phyloP scores from a whole-genome alignment of 2,113 vertebrate genomes.

The Lontra canadensis region DNA sequence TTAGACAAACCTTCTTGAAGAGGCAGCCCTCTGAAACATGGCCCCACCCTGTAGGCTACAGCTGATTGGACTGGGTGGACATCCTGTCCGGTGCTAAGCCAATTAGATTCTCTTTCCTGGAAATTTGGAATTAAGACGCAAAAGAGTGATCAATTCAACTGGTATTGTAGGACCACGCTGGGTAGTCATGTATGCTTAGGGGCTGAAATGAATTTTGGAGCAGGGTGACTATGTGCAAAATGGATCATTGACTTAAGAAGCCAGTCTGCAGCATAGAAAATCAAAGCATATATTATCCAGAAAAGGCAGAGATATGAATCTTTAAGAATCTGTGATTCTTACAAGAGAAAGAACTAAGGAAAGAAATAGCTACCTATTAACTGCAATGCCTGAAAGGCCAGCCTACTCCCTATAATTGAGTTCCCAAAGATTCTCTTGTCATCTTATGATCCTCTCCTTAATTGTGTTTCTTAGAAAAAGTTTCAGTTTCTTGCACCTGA shows the following conservation, averaged over 20 bases:
- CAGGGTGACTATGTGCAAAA: neutral
- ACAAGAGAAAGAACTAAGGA: neutral
- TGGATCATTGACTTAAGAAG: neutral
- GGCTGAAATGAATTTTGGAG: neutral
- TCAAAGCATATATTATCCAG: neutral
- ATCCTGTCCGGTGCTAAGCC: neutral
- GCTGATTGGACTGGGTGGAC: neutral
- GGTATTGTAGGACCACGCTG: neutral
- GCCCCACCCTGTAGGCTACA: neutral
- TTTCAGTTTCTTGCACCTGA: conserved; percentile 40
- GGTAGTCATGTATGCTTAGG: neutral
- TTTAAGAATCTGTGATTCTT: neutral
- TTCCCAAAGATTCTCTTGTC: neutral
- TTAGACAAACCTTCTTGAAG: neutral
- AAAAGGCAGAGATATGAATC: conserved; percentile 10
- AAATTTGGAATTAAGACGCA: conserved; percentile 19
- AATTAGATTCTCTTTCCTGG: neutral
- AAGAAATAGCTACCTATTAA: neutral
- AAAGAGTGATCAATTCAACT: neutral
- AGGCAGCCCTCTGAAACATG: neutral
- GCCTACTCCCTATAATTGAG: neutral
- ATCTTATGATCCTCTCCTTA: neutral
- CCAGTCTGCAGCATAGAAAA: neutral
- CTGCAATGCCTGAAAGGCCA: neutral
- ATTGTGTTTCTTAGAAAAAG: neutral